These are phyloP conservation scores for Parelbella ahira DNA, from an alignment of 2,888 invertebrate species.

Conservation along the genomic window DNA sequence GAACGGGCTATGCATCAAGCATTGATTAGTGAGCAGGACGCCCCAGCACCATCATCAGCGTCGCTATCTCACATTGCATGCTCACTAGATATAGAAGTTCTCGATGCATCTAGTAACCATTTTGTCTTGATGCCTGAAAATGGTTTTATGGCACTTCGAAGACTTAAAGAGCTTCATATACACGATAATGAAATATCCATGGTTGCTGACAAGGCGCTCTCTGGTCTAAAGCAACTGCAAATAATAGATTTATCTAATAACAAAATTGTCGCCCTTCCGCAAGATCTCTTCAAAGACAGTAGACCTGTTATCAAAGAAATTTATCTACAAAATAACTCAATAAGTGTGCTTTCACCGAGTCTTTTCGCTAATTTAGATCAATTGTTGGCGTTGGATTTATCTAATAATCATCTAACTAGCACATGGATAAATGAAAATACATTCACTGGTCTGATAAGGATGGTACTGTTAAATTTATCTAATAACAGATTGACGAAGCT, in stretches of 20 bases:
- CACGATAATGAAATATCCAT: conserved; percentile 94
- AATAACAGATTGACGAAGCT: conserved; percentile 90
- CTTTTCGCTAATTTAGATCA: conserved; percentile 92
- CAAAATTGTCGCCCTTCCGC: conserved; percentile 92
- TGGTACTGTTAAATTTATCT: conserved; percentile 92
- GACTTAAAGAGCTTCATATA: conserved; percentile 89
- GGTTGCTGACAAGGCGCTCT: conserved; percentile 91
- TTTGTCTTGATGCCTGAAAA: conserved; percentile 90
- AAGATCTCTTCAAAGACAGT: conserved; percentile 90
- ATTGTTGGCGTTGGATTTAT: conserved; percentile 90
- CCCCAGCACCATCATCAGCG: conserved; percentile 58
- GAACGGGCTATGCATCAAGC: conserved; percentile 85
- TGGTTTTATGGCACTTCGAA: conserved; percentile 89
- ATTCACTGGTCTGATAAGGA: conserved; percentile 92
- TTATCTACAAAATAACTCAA: conserved; percentile 94
- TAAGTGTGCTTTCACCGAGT: conserved; percentile 91
- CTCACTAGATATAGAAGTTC: conserved; percentile 88
- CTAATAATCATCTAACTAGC: conserved; percentile 91
- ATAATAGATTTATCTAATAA: conserved; percentile 94
- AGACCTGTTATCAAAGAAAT: conserved; percentile 91
- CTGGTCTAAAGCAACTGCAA: conserved; percentile 89
- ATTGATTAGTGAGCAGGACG: conserved; percentile 82
- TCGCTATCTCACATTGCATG: conserved; percentile 80
- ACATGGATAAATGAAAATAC: conserved; percentile 92
- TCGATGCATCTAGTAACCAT: conserved; percentile 92